phyloP scores from a whole-genome alignment of 1,140 invertebrate species.

The Ridgeia piscesae region DNA sequence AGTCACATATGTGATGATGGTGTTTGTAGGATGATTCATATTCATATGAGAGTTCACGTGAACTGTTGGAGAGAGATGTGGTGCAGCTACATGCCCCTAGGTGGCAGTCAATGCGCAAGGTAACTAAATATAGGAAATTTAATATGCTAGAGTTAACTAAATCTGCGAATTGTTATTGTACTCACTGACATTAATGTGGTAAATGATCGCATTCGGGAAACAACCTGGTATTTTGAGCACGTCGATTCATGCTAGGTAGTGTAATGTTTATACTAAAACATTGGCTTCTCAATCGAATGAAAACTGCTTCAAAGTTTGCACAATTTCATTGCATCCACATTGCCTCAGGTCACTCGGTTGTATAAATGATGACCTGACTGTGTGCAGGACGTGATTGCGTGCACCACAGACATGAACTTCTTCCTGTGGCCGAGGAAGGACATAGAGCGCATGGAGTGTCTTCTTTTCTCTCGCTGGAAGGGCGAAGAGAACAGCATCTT shows the following conservation, averaged over 20 bases:
- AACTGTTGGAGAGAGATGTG: conserved; percentile 54
- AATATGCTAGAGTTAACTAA: not conserved
- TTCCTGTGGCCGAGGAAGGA: conserved; percentile 56
- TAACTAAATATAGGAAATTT: conserved; percentile 25
- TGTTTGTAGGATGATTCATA: conserved; percentile 50
- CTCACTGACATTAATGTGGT: not conserved
- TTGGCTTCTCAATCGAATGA: too few relatives aligned
- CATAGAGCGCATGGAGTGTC: conserved; percentile 52
- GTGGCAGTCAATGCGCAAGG: conserved; percentile 53
- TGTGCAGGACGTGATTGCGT: conserved; percentile 50
- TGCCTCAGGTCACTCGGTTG: not conserved
- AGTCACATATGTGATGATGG: not conserved
- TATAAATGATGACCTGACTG: not conserved
- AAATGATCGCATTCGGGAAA: not conserved
- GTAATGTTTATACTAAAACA: not conserved
- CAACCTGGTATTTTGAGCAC: not conserved
- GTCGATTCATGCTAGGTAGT: not conserved
- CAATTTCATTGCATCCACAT: too few relatives aligned
- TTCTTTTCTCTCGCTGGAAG: conserved; percentile 55
- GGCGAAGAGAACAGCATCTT: conserved; percentile 42
- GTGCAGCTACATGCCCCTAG: conserved; percentile 55
- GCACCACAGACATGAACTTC: conserved; percentile 53
- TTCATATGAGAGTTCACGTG: conserved; percentile 50
- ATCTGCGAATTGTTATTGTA: not conserved
- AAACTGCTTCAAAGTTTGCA: too few relatives aligned